Conservation (phyloP, 2,113 vertebrate genomes). For the Hippocampus abdominalis region DNA sequence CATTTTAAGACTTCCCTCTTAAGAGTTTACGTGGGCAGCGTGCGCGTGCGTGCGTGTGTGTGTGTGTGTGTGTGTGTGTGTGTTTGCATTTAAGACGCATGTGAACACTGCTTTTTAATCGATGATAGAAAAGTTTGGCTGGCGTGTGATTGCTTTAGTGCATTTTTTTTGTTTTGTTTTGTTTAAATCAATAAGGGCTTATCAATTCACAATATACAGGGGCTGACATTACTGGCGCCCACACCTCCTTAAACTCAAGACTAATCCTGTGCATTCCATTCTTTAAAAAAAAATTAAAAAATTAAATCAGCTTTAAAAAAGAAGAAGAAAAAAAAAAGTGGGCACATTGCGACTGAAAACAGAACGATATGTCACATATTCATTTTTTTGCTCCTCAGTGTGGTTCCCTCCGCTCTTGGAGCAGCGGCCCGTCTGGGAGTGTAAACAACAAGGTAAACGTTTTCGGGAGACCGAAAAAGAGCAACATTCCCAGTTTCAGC, state of each 20-base stretch:
- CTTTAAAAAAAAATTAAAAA: slow-evolving; percentile 1
- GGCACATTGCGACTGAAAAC: slow-evolving; percentile 18
- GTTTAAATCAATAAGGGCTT: slow-evolving; percentile 54
- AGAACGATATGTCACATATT: slow-evolving; percentile 72
- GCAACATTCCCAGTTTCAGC: slow-evolving; percentile 50
- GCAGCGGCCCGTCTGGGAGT: slow-evolving; percentile 69
- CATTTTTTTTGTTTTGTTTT: slow-evolving; percentile 35
- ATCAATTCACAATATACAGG: slow-evolving; percentile 35
- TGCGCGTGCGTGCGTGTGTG: slow-evolving; percentile 5
- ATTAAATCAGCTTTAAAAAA: slow-evolving; percentile 3
- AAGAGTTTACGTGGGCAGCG: slow-evolving; percentile 37
- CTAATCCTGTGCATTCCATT: slow-evolving; percentile 25
- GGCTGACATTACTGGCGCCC: slow-evolving; percentile 35
- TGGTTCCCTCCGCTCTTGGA: slow-evolving; percentile 68
- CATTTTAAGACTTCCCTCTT: slow-evolving; percentile 70
- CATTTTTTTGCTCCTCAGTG: slow-evolving; percentile 74
- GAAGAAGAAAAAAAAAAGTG: slow-evolving; percentile 3
- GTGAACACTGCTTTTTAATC: slow-evolving; percentile 25
- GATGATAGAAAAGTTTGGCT: slow-evolving; percentile 42
- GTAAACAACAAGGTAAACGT: slow-evolving; percentile 73
- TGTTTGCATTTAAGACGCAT: slow-evolving; percentile 2
- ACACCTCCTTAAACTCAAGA: slow-evolving; percentile 15
- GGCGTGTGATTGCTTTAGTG: slow-evolving; percentile 67
- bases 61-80: slow-evolving; percentile 8
- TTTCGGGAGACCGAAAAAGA: slow-evolving; percentile 54